These are phyloP conservation scores for rat (Rattus norvegicus) DNA, from an alignment of 2,113 vertebrate genomes.

Conservation along the genomic window DNA sequence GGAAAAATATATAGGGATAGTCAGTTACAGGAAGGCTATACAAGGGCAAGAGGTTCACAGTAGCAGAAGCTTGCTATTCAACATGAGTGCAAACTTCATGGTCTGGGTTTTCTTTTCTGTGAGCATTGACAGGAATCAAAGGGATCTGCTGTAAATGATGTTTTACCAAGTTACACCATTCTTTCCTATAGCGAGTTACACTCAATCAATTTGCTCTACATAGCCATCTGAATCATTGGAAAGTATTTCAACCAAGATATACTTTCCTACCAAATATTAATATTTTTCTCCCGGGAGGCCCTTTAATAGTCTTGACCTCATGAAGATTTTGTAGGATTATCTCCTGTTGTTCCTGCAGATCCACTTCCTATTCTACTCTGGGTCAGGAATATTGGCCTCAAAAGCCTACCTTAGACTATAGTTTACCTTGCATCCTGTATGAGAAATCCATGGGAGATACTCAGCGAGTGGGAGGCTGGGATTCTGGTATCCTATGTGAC, in stretches of 20 bases:
- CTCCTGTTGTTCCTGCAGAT: background rate
- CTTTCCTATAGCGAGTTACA: background rate
- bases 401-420: background rate
- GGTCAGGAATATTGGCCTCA: background rate
- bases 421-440: background rate
- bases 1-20: background rate
- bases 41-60: background rate
- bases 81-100: background rate
- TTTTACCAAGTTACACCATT: background rate
- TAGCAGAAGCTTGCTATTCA: background rate
- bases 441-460: too few species aligned
- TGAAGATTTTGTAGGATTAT: background rate
- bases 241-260: background rate
- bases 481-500: background rate
- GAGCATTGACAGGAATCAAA: background rate
- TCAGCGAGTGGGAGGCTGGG: background rate
- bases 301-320: background rate
- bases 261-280: background rate
- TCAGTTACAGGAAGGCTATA: background rate
- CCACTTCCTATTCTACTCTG: background rate
- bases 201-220: background rate
- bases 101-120: background rate
- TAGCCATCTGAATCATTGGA: background rate
- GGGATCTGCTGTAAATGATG: fast-evolving
- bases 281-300: background rate